These are phyloP conservation scores for Bradypodion ventrale DNA, from an alignment of 2,797 vertebrate genomes.

Conservation along the genomic window DNA sequence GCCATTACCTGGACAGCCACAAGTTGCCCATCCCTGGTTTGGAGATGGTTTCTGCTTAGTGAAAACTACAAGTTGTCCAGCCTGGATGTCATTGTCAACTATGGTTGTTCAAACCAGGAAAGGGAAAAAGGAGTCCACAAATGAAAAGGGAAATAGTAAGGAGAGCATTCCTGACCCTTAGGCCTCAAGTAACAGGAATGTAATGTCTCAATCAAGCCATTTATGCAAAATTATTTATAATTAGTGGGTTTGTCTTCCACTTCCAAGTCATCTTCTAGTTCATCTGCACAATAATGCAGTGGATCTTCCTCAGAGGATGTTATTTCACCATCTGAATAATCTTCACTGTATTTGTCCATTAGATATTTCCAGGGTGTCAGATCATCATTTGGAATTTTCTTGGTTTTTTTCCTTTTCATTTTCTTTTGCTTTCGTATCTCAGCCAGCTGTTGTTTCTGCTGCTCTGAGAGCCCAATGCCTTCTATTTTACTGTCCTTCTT, in stretches of 20 bases:
- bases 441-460: slow-evolving; percentile 64
- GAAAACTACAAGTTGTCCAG: not conserved
- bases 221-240: slow-evolving; percentile 41
- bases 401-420: slow-evolving; percentile 66
- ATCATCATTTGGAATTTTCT: slow-evolving; percentile 44
- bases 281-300: slow-evolving; percentile 41
- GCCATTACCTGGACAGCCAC: not conserved
- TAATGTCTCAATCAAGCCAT: not conserved
- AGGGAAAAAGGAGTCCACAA: not conserved
- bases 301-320: slow-evolving; percentile 17
- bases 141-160: not conserved
- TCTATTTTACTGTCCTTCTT: slow-evolving; percentile 15
- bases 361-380: slow-evolving; percentile 70
- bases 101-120: not conserved
- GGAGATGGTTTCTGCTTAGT: not conserved
- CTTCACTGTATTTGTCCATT: slow-evolving; percentile 52
- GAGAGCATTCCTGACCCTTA: not conserved
- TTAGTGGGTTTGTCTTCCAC: slow-evolving; percentile 20
- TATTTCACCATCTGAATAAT: slow-evolving; percentile 32
- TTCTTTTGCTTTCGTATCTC: slow-evolving; percentile 66
- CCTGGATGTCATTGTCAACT: not conserved
- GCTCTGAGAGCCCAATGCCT: slow-evolving; percentile 50
- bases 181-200: not conserved
- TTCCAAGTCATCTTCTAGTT: slow-evolving; percentile 39
- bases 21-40: not conserved